A percentile compares a stretch with the other conserved stretches of the same genome.
Evolutionary conservation across 2,888 invertebrate species (phyloP).

Genomic region (Philonicus albiceps): DNA sequence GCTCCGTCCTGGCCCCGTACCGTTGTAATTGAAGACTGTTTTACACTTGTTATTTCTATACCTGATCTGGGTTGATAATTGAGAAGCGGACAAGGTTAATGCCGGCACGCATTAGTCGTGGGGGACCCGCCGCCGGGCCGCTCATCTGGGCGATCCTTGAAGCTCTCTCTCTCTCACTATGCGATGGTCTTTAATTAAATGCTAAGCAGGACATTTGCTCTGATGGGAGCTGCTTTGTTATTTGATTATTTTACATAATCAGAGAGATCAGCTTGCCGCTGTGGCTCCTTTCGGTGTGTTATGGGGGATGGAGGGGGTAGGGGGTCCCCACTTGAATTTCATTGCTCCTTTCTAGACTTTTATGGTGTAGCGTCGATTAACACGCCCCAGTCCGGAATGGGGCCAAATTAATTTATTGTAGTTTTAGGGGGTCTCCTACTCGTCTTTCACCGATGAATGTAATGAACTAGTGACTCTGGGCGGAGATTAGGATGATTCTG

Average conservation of each 20-base stretch:
- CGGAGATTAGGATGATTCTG: neutral
- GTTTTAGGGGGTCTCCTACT: constrained; percentile 45
- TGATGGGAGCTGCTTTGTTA: constrained; percentile 42
- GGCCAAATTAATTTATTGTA: constrained; percentile 48
- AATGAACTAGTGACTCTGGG: constrained; percentile 43
- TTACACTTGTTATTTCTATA: constrained; percentile 47
- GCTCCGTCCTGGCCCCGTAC: neutral
- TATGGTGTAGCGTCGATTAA: constrained; percentile 42
- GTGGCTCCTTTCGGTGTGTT: constrained; percentile 19
- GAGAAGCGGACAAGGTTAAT: constrained; percentile 35
- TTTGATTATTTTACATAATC: constrained; percentile 49
- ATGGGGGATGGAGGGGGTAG: no score
- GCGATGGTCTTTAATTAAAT: constrained; percentile 48
- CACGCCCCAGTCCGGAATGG: constrained; percentile 46
- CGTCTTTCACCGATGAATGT: constrained; percentile 36
- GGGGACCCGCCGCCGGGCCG: neutral
- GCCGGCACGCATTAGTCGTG: constrained; percentile 20
- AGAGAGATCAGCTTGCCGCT: constrained; percentile 42
- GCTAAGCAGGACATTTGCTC: constrained; percentile 40
- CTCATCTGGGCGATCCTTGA: neutral
- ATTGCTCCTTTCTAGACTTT: constrained; percentile 13
- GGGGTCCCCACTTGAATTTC: constrained; percentile 36
- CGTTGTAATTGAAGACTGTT: constrained; percentile 47
- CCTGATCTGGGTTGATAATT: constrained; percentile 46
- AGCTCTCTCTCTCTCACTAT: neutral